These are phyloP conservation scores for Lasioglossum vierecki DNA, from an alignment of 2,888 invertebrate species.

Conservation along the genomic window DNA sequence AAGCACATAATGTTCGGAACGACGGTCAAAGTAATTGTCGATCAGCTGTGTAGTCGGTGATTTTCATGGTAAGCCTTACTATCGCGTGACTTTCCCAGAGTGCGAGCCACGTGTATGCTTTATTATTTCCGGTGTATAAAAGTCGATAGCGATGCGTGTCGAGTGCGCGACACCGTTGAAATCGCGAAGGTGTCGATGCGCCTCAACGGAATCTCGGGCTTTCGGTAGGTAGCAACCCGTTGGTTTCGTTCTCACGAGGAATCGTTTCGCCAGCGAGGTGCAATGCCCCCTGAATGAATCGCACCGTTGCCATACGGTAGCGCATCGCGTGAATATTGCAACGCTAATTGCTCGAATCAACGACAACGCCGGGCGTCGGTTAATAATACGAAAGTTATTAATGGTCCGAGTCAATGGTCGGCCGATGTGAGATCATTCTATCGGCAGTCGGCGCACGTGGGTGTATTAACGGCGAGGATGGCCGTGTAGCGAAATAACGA, in stretches of 20 bases:
- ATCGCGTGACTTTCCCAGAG: too few relatives aligned
- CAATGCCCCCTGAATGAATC: conserved; percentile 51
- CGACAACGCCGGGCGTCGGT: not conserved
- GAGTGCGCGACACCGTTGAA: not conserved
- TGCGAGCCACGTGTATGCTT: not conserved
- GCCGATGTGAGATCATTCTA: conserved; percentile 40
- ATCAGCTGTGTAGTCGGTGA: too few relatives aligned
- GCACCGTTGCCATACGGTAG: not conserved
- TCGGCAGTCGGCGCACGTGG: conserved; percentile 42
- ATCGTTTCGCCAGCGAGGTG: conserved; percentile 18
- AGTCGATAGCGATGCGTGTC: not conserved
- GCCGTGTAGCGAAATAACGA: conserved; percentile 35
- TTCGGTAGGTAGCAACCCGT: not conserved
- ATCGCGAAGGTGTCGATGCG: not conserved
- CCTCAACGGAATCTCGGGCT: not conserved
- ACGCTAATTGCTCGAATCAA: not conserved
- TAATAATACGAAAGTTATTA: conserved; percentile 15
- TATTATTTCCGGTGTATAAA: not conserved
- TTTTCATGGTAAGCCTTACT: too few relatives aligned
- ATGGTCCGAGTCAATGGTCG: conserved; percentile 35
- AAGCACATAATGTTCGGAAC: too few relatives aligned
- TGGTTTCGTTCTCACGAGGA: not conserved
- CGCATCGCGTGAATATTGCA: not conserved
- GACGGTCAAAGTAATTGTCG: too few relatives aligned
- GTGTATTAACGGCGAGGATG: conserved; percentile 17